phyloP scores from a whole-genome alignment of 2,797 vertebrate species.

The Garrulus glandarius region DNA sequence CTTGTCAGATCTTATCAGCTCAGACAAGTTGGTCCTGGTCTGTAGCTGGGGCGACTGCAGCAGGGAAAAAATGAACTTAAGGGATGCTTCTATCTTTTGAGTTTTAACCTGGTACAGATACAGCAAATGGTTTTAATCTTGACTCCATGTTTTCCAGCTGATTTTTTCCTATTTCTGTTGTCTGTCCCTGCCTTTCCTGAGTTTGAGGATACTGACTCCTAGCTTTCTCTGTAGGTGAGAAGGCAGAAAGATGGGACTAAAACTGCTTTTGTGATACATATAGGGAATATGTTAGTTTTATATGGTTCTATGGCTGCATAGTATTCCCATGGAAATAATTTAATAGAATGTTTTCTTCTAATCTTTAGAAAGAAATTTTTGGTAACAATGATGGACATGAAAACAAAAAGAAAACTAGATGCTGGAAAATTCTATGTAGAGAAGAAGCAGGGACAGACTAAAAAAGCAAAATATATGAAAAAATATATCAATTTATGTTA shows the following conservation, averaged over 20 bases:
- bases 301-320: neutral
- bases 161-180: neutral
- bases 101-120: neutral
- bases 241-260: neutral
- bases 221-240: neutral
- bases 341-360: neutral
- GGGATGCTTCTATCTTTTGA: neutral
- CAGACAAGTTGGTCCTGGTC: neutral
- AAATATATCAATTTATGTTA: neutral
- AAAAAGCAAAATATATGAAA: neutral
- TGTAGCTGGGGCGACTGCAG: neutral
- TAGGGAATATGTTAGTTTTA: neutral
- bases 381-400: neutral
- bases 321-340: neutral
- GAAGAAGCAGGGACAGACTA: neutral
- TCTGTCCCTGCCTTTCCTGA: neutral
- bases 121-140: neutral
- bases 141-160: neutral
- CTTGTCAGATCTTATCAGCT: conserved; percentile 44
- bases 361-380: neutral
- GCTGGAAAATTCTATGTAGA: neutral
- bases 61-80: neutral
- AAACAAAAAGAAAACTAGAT: neutral
- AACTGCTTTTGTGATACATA: neutral
- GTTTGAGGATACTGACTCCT: neutral